Conservation (phyloP, 2,113 vertebrate species). For the Alaudala cheleensis region DNA sequence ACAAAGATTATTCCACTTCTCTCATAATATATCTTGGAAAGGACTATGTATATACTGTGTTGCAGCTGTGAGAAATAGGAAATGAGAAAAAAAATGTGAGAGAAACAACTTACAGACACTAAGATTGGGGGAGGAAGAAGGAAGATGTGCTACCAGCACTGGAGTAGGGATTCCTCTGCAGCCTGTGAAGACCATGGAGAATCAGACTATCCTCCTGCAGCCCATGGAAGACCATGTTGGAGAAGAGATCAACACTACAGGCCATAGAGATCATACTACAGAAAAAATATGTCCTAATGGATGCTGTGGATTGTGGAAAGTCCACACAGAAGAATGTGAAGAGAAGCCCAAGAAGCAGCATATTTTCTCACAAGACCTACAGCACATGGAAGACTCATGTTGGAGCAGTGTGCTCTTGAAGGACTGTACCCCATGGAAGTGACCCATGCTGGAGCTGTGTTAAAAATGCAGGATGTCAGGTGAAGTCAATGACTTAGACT, state of each 20-base stretch:
- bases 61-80: not conserved
- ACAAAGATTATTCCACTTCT: not conserved
- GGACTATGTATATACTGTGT: not conserved
- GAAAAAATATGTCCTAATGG: not conserved
- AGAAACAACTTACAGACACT: not conserved
- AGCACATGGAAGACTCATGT: accelerated
- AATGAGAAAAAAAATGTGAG: not conserved
- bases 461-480: not conserved
- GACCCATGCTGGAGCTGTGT: not conserved
- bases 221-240: not conserved
- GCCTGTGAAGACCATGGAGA: not conserved
- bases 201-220: not conserved
- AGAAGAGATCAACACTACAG: not conserved
- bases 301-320: not conserved
- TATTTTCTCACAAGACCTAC: not conserved
- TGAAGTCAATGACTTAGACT: not conserved
- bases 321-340: not conserved
- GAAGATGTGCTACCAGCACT: not conserved
- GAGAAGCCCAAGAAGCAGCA: not conserved
- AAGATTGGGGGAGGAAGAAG: not conserved
- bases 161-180: not conserved
- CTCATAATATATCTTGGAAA: not conserved
- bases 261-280: accelerated
- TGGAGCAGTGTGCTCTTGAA: not conserved
- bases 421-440: not conserved